phyloP scores from a whole-genome alignment of 2,888 invertebrate genomes.

The Aproaerema taeniolella region DNA sequence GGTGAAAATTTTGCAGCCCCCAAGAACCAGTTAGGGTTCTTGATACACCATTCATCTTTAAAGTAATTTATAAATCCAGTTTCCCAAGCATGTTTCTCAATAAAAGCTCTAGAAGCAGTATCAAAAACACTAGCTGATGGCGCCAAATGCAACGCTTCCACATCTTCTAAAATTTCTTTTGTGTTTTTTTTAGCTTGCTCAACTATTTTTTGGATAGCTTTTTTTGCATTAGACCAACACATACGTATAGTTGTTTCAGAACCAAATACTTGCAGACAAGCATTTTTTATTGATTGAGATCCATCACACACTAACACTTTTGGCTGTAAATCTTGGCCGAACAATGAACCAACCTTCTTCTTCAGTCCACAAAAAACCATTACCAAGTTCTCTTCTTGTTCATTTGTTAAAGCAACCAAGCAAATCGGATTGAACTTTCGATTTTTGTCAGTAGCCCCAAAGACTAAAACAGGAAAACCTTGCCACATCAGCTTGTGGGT shows the following conservation, averaged over 20 bases:
- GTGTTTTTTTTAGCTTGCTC: conserved; percentile 19
- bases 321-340: conserved; percentile 17
- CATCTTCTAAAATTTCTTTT: conserved; percentile 15
- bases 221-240: conserved; percentile 29
- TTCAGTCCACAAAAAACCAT: conserved; percentile 22
- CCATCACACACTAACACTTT: conserved; percentile 22
- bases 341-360: conserved; percentile 15
- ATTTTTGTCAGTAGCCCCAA: conserved; percentile 24
- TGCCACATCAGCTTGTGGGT: conserved; percentile 25
- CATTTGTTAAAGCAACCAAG: conserved; percentile 19
- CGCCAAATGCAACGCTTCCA: conserved; percentile 15
- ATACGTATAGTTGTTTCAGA: conserved; percentile 22
- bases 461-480: conserved; percentile 25
- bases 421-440: conserved; percentile 23
- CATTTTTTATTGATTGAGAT: conserved; percentile 20
- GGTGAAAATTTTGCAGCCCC: conserved; percentile 4
- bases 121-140: conserved; percentile 15
- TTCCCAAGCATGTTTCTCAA: conserved; percentile 11
- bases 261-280: conserved; percentile 23
- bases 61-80: conserved; percentile 17
- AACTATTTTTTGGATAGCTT: conserved; percentile 21
- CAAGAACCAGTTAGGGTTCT: conserved; percentile 17
- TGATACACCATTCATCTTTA: conserved; percentile 15
- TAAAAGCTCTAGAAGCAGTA: conserved; percentile 15
- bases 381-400: conserved; percentile 23